Evolutionary conservation across 2,797 vertebrate species (phyloP).

Genomic region (Eleutherodactylus coqui): DNA sequence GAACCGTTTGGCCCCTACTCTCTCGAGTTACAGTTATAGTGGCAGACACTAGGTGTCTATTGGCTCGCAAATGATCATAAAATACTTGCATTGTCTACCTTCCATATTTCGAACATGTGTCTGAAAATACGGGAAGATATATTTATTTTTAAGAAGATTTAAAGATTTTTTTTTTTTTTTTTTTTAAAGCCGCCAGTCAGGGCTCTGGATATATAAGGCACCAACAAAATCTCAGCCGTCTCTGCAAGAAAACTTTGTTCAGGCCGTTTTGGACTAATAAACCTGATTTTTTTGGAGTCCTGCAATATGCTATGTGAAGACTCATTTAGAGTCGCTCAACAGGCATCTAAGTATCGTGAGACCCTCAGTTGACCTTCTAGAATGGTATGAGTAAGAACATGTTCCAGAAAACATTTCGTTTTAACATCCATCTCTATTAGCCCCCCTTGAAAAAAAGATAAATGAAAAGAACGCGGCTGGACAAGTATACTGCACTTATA

Average conservation of each 20-base stretch:
- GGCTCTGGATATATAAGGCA: background rate
- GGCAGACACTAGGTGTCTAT: constrained; percentile 11
- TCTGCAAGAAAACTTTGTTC: background rate
- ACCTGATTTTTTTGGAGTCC: background rate
- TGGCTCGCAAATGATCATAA: constrained; percentile 18
- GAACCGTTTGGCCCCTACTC: constrained; percentile 31
- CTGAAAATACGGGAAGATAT: background rate
- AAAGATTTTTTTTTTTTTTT: too few relatives aligned
- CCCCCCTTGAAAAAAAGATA: background rate
- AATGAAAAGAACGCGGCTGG: background rate
- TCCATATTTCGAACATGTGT: constrained; percentile 27
- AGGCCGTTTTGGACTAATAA: background rate
- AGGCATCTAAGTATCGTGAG: constrained; percentile 15
- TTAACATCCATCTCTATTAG: background rate
- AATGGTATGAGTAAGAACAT: constrained; percentile 15
- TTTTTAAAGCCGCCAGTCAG: constrained; percentile 16
- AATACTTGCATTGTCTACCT: constrained; percentile 26
- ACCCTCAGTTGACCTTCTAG: constrained; percentile 4
- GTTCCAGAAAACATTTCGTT: constrained; percentile 2
- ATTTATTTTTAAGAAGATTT: constrained; percentile 28
- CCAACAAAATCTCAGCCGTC: background rate
- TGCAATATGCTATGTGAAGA: background rate
- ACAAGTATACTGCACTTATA: background rate
- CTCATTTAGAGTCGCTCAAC: constrained; percentile 12
- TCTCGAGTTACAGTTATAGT: background rate